These are phyloP conservation scores for Dysidea cf. avara DNA, from an alignment of 37 sponge, comb jelly and placozoan genomes.

Conservation along the genomic window DNA sequence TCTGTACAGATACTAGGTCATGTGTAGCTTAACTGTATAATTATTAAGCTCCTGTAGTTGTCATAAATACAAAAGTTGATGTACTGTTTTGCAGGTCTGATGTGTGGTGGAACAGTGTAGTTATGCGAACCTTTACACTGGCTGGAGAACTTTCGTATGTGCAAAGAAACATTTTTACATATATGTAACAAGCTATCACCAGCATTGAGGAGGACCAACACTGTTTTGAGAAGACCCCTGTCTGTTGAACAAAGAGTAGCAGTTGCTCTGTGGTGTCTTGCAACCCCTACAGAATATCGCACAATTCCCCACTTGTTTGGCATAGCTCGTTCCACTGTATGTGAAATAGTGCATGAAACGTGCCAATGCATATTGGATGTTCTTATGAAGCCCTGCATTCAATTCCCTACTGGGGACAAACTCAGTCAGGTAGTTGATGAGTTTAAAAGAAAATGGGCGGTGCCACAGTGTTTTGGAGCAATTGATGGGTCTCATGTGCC, in stretches of 20 bases:
- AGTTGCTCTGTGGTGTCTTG: background rate
- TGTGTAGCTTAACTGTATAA: too few species aligned
- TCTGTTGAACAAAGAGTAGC: background rate
- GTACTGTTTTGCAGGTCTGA: too few species aligned
- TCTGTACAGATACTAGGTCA: too few species aligned
- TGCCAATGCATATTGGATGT: background rate
- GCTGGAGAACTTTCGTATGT: background rate
- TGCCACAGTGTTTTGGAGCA: constrained; percentile 5
- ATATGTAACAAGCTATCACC: background rate
- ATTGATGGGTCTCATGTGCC: too few species aligned
- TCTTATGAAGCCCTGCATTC: background rate
- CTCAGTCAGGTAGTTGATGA: background rate
- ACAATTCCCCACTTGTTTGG: constrained; percentile 8
- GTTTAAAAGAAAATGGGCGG: background rate
- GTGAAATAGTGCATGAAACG: background rate
- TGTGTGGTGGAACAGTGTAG: background rate
- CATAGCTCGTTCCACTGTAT: constrained; percentile 4
- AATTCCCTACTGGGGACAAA: constrained; percentile 1
- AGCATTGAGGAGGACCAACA: background rate
- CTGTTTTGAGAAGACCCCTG: background rate
- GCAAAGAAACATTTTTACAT: constrained; percentile 1
- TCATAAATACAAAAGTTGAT: too few species aligned
- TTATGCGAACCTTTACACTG: background rate
- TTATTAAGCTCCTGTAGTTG: too few species aligned
- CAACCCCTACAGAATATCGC: background rate